Conservation (phyloP, 2,797 vertebrate species). For the Carduelis carduelis region DNA sequence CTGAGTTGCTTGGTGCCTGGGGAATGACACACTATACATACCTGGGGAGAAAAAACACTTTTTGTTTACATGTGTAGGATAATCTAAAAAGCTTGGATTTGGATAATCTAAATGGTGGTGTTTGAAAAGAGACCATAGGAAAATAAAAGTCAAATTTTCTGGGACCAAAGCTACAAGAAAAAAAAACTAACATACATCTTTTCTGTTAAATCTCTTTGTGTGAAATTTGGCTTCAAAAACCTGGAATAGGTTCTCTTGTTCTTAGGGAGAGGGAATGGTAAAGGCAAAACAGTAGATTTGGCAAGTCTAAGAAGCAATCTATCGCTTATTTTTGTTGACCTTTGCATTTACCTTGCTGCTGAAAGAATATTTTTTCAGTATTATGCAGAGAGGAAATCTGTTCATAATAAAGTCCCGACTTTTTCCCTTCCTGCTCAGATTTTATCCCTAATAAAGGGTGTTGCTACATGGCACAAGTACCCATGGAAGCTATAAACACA, state of each 20-base stretch:
- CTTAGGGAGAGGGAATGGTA: not conserved
- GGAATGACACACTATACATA: not conserved
- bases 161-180: not conserved
- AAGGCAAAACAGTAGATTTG: not conserved
- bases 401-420: not conserved
- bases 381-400: not conserved
- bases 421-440: conserved; percentile 1
- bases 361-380: not conserved
- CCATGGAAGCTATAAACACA: not conserved
- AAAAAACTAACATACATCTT: not conserved
- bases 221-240: not conserved
- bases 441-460: not conserved
- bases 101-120: not conserved
- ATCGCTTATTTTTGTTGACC: not conserved
- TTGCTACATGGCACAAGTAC: not conserved
- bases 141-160: not conserved
- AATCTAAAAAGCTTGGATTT: not conserved
- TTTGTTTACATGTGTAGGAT: not conserved
- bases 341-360: conserved; percentile 6
- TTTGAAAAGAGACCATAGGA: not conserved
- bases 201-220: not conserved
- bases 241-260: not conserved
- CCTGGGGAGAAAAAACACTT: rapidly evolving
- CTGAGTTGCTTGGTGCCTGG: not conserved
- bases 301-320: not conserved